phyloP scores from a whole-genome alignment of 2,888 invertebrate species.

The Yponomeuta cagnagella region DNA sequence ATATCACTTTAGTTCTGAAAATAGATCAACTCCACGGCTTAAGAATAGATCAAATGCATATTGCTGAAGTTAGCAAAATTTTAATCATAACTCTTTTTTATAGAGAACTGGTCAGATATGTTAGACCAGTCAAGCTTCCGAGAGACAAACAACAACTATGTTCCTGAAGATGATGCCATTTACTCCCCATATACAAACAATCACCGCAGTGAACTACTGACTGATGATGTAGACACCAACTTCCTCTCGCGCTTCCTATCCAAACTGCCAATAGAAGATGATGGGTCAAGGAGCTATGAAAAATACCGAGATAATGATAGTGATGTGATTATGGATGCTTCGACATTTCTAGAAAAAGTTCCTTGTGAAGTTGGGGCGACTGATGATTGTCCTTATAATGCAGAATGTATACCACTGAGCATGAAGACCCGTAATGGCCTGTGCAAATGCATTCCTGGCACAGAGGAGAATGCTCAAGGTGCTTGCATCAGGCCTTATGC shows the following conservation, averaged over 20 bases:
- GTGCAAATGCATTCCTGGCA: slow-evolving; percentile 83
- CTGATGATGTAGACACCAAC: slow-evolving; percentile 54
- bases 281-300: slow-evolving; percentile 41
- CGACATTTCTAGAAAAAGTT: slow-evolving; percentile 63
- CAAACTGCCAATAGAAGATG: slow-evolving; percentile 59
- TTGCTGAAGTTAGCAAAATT: neutral
- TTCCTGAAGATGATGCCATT: slow-evolving; percentile 59
- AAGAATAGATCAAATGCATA: too few relatives aligned
- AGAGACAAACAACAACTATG: slow-evolving; percentile 53
- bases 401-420: slow-evolving; percentile 78
- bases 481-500: slow-evolving; percentile 54
- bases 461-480: slow-evolving; percentile 58
- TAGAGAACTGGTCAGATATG: slow-evolving; percentile 71
- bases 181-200: slow-evolving; percentile 53
- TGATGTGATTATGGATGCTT: slow-evolving; percentile 69
- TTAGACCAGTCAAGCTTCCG: slow-evolving; percentile 61
- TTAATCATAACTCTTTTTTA: slow-evolving; percentile 23
- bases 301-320: slow-evolving; percentile 60
- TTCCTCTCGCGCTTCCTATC: slow-evolving; percentile 58
- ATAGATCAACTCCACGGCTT: too few relatives aligned
- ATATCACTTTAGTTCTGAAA: too few relatives aligned
- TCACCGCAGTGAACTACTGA: slow-evolving; percentile 43
- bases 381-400: slow-evolving; percentile 79
- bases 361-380: slow-evolving; percentile 77
- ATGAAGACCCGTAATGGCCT: slow-evolving; percentile 78